phyloP scores from a whole-genome alignment of 2,113 vertebrate genomes.

The Piliocolobus tephrosceles region DNA sequence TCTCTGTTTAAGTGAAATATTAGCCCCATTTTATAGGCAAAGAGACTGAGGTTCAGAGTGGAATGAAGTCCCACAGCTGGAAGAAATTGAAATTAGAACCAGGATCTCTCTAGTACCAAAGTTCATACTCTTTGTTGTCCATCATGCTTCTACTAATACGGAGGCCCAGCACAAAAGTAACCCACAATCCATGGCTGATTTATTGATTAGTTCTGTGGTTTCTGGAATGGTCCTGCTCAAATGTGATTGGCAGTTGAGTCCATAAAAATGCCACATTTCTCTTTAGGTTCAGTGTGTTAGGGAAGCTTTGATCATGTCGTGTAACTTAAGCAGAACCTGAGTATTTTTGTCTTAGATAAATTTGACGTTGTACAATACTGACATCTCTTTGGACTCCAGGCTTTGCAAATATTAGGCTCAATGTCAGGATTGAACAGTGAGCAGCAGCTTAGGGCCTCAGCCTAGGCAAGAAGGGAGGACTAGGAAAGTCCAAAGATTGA shows the following conservation, averaged over 20 bases:
- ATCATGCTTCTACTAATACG: background rate
- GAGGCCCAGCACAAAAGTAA: background rate
- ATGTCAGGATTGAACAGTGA: background rate
- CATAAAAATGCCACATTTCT: background rate
- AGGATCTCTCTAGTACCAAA: background rate
- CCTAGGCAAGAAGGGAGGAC: background rate
- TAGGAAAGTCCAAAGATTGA: slow-evolving; percentile 6
- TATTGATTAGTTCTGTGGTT: background rate
- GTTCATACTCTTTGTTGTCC: background rate
- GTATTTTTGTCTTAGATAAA: slow-evolving; percentile 1
- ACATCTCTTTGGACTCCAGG: background rate
- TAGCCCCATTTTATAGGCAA: background rate
- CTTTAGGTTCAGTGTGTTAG: background rate
- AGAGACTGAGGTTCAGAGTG: background rate
- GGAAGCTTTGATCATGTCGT: background rate
- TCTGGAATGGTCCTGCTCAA: background rate
- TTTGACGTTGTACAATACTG: background rate
- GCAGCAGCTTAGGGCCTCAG: background rate
- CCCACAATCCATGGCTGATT: background rate
- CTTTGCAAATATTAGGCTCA: background rate
- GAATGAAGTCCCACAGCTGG: background rate
- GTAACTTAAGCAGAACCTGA: background rate
- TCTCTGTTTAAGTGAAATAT: background rate
- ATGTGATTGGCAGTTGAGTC: background rate
- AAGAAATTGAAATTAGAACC: slow-evolving; percentile 10